Evolutionary conservation across 2,797 vertebrate genomes (phyloP).

Genomic region (Pristis pectinata): DNA sequence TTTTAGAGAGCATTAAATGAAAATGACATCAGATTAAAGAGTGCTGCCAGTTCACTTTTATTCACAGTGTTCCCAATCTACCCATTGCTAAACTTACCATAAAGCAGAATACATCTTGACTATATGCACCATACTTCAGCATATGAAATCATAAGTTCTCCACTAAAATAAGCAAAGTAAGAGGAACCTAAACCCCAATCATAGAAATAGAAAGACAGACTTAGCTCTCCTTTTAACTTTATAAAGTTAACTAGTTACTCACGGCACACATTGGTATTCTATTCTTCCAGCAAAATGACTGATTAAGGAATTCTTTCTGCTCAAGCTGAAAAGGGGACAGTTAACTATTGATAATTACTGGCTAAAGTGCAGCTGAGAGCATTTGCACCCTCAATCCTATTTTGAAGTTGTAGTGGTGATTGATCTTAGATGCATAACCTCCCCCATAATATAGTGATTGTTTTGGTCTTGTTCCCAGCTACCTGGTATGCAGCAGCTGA

Average conservation of each 20-base stretch:
- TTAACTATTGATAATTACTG: background rate
- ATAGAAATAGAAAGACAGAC: background rate
- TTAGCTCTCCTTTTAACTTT: background rate
- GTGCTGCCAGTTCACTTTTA: slow-evolving; percentile 7
- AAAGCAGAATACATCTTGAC: background rate
- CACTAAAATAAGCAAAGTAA: background rate
- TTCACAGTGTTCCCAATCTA: slow-evolving; percentile 1
- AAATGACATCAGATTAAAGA: background rate
- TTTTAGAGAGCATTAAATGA: background rate
- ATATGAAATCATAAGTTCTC: background rate
- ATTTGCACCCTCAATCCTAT: background rate
- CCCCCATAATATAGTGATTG: background rate
- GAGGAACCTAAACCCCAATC: background rate
- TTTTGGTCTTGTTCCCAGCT: background rate
- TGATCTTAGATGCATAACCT: background rate
- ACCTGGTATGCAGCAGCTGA: background rate
- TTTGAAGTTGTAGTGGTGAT: background rate
- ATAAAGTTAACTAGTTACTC: background rate
- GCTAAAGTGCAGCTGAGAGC: background rate
- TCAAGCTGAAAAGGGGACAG: background rate
- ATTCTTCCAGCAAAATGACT: background rate
- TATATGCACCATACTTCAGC: background rate
- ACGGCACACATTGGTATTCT: background rate
- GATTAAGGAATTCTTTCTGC: background rate
- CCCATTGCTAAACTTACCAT: background rate